These are phyloP conservation scores for Kuschelorhynchus macadamiae DNA, from an alignment of 2,888 invertebrate genomes.

Conservation along the genomic window DNA sequence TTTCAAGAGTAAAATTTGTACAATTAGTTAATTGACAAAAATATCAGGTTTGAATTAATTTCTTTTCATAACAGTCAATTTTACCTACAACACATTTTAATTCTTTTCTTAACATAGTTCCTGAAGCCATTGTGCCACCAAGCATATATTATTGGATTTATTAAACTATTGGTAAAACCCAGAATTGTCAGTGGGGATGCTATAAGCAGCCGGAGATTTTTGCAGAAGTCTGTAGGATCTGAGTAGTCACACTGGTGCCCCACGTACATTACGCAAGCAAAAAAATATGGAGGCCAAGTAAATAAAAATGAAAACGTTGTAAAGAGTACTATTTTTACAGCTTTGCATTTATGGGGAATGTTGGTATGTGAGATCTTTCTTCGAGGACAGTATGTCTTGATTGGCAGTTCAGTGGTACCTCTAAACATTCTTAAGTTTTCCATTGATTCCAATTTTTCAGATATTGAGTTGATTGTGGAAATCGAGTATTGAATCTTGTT, in stretches of 20 bases:
- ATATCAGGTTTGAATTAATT: no score
- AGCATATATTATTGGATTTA: constrained; percentile 78
- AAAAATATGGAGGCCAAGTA: constrained; percentile 77
- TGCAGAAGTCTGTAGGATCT: constrained; percentile 65
- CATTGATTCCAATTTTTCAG: constrained; percentile 30
- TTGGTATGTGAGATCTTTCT: constrained; percentile 19
- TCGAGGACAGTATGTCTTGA: constrained; percentile 15
- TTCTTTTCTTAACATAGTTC: constrained; percentile 61
- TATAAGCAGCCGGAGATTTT: constrained; percentile 70
- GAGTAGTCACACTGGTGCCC: constrained; percentile 58
- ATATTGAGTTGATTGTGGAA: constrained; percentile 32
- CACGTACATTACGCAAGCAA: constrained; percentile 72
- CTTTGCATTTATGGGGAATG: constrained; percentile 73
- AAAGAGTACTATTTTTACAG: constrained; percentile 75
- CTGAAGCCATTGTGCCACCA: constrained; percentile 82
- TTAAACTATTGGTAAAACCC: constrained; percentile 74
- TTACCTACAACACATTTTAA: constrained; percentile 34
- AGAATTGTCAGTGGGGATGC: constrained; percentile 74
- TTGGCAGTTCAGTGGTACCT: constrained; percentile 48
- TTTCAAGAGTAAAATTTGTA: not conserved
- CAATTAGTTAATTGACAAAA: no score
- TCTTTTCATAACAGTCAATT: no score
- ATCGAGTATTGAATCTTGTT: constrained; percentile 64
- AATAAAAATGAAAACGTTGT: constrained; percentile 75
- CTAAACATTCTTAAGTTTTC: constrained; percentile 56